A percentile compares a stretch with the other conserved stretches of the same genome.
phyloP scores from a whole-genome alignment of 2,113 vertebrate species.

The Neopipo cinnamomea region DNA sequence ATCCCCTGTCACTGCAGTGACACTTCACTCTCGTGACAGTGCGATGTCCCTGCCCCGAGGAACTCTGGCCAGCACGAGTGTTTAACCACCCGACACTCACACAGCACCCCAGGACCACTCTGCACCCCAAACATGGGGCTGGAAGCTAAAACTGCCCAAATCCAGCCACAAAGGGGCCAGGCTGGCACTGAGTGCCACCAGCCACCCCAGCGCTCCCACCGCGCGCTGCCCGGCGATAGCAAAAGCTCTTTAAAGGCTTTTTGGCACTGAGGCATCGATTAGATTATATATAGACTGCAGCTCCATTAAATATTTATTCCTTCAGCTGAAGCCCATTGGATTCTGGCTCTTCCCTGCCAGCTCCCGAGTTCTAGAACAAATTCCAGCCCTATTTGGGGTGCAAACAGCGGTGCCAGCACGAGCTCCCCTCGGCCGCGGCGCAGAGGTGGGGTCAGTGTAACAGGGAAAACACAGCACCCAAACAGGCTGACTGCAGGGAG shows the following conservation, averaged over 20 bases:
- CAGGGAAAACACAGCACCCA: not conserved
- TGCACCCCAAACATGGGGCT: rapidly evolving
- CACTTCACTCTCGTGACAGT: rapidly evolving
- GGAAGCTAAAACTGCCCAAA: rapidly evolving
- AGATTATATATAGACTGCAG: slow-evolving; percentile 55
- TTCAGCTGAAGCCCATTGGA: slow-evolving; percentile 14
- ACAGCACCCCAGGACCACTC: rapidly evolving
- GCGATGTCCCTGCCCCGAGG: not conserved
- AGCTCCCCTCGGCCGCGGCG: rapidly evolving
- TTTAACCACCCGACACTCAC: not conserved
- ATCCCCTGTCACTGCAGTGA: not conserved
- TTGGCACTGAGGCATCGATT: slow-evolving; percentile 43
- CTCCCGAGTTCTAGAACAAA: not conserved
- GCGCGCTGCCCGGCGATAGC: not conserved
- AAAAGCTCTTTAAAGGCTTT: slow-evolving; percentile 41
- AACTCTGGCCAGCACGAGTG: not conserved
- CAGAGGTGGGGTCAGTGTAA: not conserved
- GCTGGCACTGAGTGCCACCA: rapidly evolving
- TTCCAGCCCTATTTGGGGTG: rapidly evolving
- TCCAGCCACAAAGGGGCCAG: rapidly evolving
- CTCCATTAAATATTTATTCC: slow-evolving; percentile 64
- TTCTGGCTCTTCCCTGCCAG: not conserved
- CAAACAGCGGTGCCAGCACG: rapidly evolving
- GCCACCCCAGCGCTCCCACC: not conserved
- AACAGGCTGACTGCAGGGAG: rapidly evolving